Percentiles rank a stretch among this genome's conserved stretches.
Conservation (phyloP, 2,888 invertebrate genomes). For the Acholoe squamosa region DNA sequence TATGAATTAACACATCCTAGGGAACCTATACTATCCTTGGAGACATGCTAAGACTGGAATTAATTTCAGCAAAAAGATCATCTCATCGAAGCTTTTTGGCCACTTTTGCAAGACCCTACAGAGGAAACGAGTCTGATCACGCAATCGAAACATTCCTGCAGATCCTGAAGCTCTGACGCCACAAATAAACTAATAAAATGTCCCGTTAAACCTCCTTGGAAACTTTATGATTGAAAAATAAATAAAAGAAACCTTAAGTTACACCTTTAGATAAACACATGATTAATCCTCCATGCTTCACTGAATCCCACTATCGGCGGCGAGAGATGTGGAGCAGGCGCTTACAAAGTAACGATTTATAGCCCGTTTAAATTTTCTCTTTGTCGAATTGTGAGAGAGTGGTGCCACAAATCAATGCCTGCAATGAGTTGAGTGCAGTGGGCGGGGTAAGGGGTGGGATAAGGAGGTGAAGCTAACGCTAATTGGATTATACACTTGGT, state of each 20-base stretch:
- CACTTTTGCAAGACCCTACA: background rate
- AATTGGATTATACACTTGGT: conserved; percentile 41
- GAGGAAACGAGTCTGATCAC: background rate
- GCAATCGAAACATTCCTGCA: conserved; percentile 15
- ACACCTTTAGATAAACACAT: conserved; percentile 25
- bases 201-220: background rate
- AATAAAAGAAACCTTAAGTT: background rate
- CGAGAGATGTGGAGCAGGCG: background rate
- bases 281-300: background rate
- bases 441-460: background rate
- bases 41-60: background rate
- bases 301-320: background rate
- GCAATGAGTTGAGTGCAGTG: background rate
- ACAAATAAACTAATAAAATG: background rate
- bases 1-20: no score
- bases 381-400: background rate
- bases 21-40: no score
- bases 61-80: background rate
- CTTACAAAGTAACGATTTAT: background rate
- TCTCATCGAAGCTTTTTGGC: background rate
- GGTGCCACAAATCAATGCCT: background rate
- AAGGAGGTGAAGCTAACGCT: conserved; percentile 16
- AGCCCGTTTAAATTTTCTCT: background rate
- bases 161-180: background rate
- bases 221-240: background rate